Evolutionary conservation across 2,888 invertebrate species (phyloP).

Genomic region (Pasiphila rectangulata): DNA sequence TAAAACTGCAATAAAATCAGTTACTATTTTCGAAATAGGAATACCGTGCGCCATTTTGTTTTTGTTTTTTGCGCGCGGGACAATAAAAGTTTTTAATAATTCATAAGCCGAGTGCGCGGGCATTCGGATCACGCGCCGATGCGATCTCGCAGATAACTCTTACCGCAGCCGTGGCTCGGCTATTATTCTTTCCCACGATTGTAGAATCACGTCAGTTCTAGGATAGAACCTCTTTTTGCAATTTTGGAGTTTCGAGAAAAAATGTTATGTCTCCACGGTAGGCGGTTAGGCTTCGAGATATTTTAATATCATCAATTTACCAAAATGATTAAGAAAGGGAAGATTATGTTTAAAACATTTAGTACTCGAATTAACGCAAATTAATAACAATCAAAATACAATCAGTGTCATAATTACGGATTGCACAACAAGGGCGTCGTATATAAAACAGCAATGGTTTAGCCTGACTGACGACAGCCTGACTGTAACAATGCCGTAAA

Average conservation of each 20-base stretch:
- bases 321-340: neutral
- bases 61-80: slow-evolving; percentile 62
- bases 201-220: slow-evolving; percentile 65
- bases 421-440: neutral
- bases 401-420: slow-evolving; percentile 6
- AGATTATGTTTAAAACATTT: slow-evolving; percentile 12
- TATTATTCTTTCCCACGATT: slow-evolving; percentile 73
- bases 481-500: no score
- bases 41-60: slow-evolving; percentile 52
- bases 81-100: slow-evolving; percentile 78
- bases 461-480: no score
- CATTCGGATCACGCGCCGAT: slow-evolving; percentile 68
- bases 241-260: neutral
- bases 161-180: slow-evolving; percentile 43
- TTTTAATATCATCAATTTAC: neutral
- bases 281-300: no score
- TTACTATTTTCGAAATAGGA: slow-evolving; percentile 75
- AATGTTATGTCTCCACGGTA: neutral
- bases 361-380: slow-evolving; percentile 18
- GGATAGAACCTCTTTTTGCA: slow-evolving; percentile 24
- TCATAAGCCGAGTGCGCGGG: slow-evolving; percentile 64
- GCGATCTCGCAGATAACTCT: slow-evolving; percentile 60
- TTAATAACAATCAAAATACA: slow-evolving; percentile 18
- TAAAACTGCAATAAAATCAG: slow-evolving; percentile 66
- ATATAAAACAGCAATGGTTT: no score